A percentile compares a stretch with the other conserved stretches of the same genome.
These are phyloP conservation scores for Liasis olivaceus DNA, from an alignment of 2,797 vertebrate species.

Conservation along the genomic window DNA sequence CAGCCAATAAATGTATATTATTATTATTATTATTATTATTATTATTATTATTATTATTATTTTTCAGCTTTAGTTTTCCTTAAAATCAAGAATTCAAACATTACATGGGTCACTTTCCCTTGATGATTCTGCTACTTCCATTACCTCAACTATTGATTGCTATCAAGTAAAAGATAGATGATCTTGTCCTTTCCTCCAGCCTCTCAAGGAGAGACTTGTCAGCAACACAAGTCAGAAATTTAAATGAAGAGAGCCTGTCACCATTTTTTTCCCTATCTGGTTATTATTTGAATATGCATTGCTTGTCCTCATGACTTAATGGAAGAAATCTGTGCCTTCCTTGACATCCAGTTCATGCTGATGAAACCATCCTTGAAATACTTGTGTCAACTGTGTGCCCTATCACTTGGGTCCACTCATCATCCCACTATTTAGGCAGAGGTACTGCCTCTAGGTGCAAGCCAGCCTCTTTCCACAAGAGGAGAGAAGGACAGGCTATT, in stretches of 20 bases:
- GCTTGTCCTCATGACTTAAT: neutral
- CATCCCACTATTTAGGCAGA: neutral
- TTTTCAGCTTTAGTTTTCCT: neutral
- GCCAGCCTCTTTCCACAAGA: neutral
- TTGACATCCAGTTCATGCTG: neutral
- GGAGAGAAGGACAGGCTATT: neutral
- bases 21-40: too few species aligned
- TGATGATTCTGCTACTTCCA: neutral
- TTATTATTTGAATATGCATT: neutral
- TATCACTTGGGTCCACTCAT: neutral
- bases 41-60: neutral
- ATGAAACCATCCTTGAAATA: neutral
- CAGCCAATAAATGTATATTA: too few species aligned
- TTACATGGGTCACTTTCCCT: neutral
- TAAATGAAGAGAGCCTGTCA: neutral
- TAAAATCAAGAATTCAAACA: neutral
- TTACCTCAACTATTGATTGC: neutral
- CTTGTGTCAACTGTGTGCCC: neutral
- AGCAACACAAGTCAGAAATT: neutral
- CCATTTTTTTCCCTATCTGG: neutral
- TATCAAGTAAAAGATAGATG: neutral
- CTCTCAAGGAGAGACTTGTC: neutral
- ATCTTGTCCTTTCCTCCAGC: neutral
- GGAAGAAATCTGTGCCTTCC: neutral
- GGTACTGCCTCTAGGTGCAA: neutral